Evolutionary conservation across 2,888 invertebrate species (phyloP).

Genomic region (Thysanoteuthis rhombus): DNA sequence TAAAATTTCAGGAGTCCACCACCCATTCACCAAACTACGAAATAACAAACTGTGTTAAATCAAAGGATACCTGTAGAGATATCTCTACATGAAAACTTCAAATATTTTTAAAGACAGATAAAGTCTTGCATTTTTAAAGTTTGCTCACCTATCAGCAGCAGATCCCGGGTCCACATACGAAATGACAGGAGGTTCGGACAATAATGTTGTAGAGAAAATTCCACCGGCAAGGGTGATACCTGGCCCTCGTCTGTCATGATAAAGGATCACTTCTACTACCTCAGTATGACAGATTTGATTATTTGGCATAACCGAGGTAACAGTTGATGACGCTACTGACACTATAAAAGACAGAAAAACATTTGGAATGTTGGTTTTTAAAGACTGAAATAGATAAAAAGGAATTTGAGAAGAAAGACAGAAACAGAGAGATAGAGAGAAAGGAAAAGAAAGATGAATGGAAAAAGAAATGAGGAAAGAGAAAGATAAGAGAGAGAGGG

Average conservation of each 20-base stretch:
- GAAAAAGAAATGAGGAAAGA: no score
- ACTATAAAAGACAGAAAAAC: constrained; percentile 35
- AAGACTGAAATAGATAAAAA: no score
- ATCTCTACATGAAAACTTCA: no score
- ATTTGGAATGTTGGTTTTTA: not conserved
- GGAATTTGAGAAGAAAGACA: no score
- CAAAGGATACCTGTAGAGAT: no score
- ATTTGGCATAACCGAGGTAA: constrained; percentile 53
- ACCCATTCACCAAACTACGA: no score
- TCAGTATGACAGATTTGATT: constrained; percentile 72
- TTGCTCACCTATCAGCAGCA: constrained; percentile 72
- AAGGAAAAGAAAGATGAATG: no score
- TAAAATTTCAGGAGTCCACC: no score
- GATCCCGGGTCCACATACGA: constrained; percentile 72
- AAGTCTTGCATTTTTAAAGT: not conserved
- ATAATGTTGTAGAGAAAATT: constrained; percentile 54
- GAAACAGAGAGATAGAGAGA: no score
- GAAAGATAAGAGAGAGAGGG: no score
- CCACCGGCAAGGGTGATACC: constrained; percentile 71
- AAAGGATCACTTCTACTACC: constrained; percentile 71
- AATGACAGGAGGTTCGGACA: constrained; percentile 69
- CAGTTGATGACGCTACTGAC: constrained; percentile 57
- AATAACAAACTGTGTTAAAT: no score
- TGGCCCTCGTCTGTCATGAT: constrained; percentile 70
- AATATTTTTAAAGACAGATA: not conserved